phyloP scores from a whole-genome alignment of 2,797 vertebrate species.

The Yasuhikotakia modesta region DNA sequence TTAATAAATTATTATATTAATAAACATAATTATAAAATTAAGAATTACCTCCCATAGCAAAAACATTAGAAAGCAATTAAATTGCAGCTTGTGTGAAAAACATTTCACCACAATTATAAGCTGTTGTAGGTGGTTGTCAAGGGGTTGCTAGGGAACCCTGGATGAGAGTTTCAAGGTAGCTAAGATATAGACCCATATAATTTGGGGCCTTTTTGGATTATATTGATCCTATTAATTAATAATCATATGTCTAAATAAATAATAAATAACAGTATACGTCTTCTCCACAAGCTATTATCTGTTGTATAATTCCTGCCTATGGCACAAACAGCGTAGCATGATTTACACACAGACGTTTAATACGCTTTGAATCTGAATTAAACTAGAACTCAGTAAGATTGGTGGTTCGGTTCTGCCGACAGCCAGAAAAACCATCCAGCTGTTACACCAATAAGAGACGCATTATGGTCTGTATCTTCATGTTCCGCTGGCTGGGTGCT shows the following conservation, averaged over 20 bases:
- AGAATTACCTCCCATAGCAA: neutral
- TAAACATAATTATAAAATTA: neutral
- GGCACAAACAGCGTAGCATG: neutral
- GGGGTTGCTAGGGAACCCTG: neutral
- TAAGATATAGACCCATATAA: no score
- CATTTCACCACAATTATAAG: neutral
- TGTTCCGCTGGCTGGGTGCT: neutral
- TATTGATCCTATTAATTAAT: no score
- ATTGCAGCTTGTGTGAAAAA: neutral
- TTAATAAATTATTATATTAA: no score
- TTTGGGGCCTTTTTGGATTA: no score
- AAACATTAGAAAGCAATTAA: no score
- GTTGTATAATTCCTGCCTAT: neutral
- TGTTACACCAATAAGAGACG: neutral
- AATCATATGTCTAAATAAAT: no score
- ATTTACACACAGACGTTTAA: neutral
- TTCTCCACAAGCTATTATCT: no score
- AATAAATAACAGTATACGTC: no score
- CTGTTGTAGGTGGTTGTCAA: neutral
- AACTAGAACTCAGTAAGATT: no score
- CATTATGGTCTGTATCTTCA: neutral
- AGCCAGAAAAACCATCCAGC: neutral
- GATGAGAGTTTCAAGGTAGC: no score
- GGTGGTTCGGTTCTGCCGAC: no score
- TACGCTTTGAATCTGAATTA: neutral